These are phyloP conservation scores for Nudaria mundana DNA, from an alignment of 2,888 invertebrate species.

Conservation along the genomic window DNA sequence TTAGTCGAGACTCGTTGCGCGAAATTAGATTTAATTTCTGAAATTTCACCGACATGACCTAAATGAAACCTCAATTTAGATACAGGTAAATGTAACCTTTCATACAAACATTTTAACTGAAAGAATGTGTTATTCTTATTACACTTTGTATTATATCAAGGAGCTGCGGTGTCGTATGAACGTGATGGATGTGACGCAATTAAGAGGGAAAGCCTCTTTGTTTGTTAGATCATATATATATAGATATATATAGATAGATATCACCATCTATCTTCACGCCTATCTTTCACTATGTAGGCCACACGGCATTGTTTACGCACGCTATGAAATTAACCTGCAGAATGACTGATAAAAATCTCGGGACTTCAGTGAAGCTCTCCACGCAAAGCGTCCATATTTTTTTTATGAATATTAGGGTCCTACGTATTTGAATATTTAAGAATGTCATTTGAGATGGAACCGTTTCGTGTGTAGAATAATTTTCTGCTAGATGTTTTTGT, in stretches of 20 bases:
- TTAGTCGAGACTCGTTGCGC: constrained; percentile 49
- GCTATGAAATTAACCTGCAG: constrained; percentile 39
- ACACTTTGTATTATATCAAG: constrained; percentile 28
- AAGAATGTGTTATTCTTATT: constrained; percentile 22
- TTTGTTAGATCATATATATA: too few relatives aligned
- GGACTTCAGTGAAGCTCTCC: constrained; percentile 13
- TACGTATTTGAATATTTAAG: constrained; percentile 1
- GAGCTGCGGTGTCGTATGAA: constrained; percentile 22
- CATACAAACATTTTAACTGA: constrained; percentile 12
- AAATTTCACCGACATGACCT: constrained; percentile 45
- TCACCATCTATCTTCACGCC: constrained; percentile 37
- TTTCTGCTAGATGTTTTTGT: neutral
- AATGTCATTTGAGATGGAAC: neutral
- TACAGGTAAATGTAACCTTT: constrained; percentile 25
- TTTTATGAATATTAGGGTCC: constrained; percentile 1
- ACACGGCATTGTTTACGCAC: constrained; percentile 48
- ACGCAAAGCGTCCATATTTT: neutral
- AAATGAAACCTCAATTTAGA: constrained; percentile 37
- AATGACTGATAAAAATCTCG: constrained; percentile 30
- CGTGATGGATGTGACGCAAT: constrained; percentile 41
- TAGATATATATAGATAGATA: constrained; percentile 42
- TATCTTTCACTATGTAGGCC: constrained; percentile 46
- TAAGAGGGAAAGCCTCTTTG: constrained; percentile 44
- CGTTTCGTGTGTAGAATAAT: constrained; percentile 1
- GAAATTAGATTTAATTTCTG: constrained; percentile 59